These are phyloP conservation scores for Tenthredo notha DNA, from an alignment of 2,888 invertebrate genomes.

Conservation along the genomic window DNA sequence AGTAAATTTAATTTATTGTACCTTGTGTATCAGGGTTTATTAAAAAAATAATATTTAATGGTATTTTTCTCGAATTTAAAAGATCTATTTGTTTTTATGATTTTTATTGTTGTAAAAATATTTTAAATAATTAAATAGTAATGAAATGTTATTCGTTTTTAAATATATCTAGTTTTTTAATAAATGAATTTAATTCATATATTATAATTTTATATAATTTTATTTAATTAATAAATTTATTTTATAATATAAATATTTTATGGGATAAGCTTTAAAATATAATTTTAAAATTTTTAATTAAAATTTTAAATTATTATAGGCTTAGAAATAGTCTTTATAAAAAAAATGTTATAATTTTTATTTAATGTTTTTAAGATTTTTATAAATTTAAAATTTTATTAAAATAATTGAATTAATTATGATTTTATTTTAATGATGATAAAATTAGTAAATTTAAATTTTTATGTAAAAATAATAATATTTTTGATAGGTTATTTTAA, in stretches of 20 bases:
- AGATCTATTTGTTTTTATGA: slow-evolving; percentile 81
- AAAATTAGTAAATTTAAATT: slow-evolving; percentile 69
- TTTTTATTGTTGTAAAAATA: slow-evolving; percentile 82
- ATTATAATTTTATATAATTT: slow-evolving; percentile 61
- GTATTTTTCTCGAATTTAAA: slow-evolving; percentile 82
- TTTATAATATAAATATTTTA: slow-evolving; percentile 79
- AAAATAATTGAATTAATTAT: slow-evolving; percentile 80
- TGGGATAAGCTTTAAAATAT: slow-evolving; percentile 83
- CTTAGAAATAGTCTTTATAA: slow-evolving; percentile 81
- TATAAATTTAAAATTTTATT: slow-evolving; percentile 77
- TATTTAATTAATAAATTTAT: slow-evolving; percentile 27
- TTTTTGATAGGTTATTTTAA: slow-evolving; percentile 78
- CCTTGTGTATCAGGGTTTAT: slow-evolving; percentile 88
- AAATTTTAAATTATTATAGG: slow-evolving; percentile 79
- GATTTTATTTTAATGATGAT: slow-evolving; percentile 74
- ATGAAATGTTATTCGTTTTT: slow-evolving; percentile 85
- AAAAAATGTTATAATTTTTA: slow-evolving; percentile 77
- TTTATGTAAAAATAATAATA: slow-evolving; percentile 54
- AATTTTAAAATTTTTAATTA: slow-evolving; percentile 78
- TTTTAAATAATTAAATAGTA: slow-evolving; percentile 83
- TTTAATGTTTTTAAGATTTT: slow-evolving; percentile 76
- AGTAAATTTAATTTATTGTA: slow-evolving; percentile 83
- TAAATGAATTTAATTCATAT: slow-evolving; percentile 81
- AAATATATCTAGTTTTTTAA: slow-evolving; percentile 85
- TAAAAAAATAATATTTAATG: slow-evolving; percentile 74